A percentile compares a stretch with the other conserved stretches of the same genome.
Evolutionary conservation across 1,140 invertebrate genomes (phyloP).

Genomic region (Drosophila parvula): DNA sequence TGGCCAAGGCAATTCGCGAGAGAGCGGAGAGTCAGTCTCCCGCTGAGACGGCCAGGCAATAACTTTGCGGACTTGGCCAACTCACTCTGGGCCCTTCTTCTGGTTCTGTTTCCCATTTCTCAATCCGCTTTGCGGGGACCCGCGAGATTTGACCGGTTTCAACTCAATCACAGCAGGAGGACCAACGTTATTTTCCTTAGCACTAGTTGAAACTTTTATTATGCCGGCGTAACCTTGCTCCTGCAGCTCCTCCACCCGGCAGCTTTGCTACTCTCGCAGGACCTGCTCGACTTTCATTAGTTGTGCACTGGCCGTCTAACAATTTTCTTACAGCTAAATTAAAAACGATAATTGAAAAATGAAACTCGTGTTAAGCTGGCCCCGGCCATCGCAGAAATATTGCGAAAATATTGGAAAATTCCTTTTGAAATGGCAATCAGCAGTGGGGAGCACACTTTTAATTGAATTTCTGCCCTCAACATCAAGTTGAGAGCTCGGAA

Average conservation of each 20-base stretch:
- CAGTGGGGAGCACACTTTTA: conserved; percentile 58
- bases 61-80: conserved; percentile 55
- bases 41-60: conserved; percentile 56
- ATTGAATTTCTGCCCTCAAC: conserved; percentile 64
- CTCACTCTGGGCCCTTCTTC: conserved; percentile 9
- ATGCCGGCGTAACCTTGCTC: conserved; percentile 50
- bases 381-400: conserved; percentile 20
- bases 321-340: conserved; percentile 78
- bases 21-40: conserved; percentile 6
- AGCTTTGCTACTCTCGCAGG: conserved; percentile 1
- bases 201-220: conserved; percentile 74
- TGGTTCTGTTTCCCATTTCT: conserved; percentile 32
- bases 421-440: conserved; percentile 61
- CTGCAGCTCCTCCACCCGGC: neutral
- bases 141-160: conserved; percentile 71
- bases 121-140: conserved; percentile 55
- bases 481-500: conserved; percentile 33
- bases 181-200: conserved; percentile 62
- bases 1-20: conserved; percentile 22
- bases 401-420: conserved; percentile 75
- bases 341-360: conserved; percentile 83
- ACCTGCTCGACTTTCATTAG: conserved; percentile 69
- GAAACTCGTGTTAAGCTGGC: conserved; percentile 51
- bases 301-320: conserved; percentile 61
- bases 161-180: conserved; percentile 79